phyloP scores from a whole-genome alignment of 2,797 vertebrate species.

The Oryzias dopingdopingensis region DNA sequence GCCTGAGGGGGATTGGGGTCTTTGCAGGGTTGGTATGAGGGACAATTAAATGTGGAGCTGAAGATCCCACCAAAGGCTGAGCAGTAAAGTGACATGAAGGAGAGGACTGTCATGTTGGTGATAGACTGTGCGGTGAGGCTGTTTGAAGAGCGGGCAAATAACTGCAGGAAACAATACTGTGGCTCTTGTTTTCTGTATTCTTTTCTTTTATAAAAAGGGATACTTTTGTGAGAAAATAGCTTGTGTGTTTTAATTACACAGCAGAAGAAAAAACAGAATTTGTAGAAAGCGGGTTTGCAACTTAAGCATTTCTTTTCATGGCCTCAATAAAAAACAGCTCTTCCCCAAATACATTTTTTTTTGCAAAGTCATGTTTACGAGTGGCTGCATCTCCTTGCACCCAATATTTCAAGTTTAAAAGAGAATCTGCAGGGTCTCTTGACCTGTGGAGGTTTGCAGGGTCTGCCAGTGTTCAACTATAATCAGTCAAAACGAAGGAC shows the following conservation, averaged over 20 bases:
- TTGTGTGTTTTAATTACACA: slow-evolving; percentile 15
- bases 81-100: slow-evolving; percentile 26
- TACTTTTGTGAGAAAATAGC: slow-evolving; percentile 15
- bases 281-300: not conserved
- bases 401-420: slow-evolving; percentile 32
- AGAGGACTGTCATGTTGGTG: not conserved
- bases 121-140: slow-evolving; percentile 17
- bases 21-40: slow-evolving; percentile 34
- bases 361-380: slow-evolving; percentile 15
- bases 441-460: slow-evolving; percentile 39
- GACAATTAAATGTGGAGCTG: slow-evolving; percentile 28
- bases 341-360: slow-evolving; percentile 16
- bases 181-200: slow-evolving; percentile 23
- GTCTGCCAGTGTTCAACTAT: slow-evolving; percentile 61
- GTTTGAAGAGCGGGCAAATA: slow-evolving; percentile 35
- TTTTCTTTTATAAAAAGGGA: slow-evolving; percentile 23
- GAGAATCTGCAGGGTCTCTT: slow-evolving; percentile 25
- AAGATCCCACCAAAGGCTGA: slow-evolving; percentile 54
- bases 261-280: slow-evolving; percentile 24
- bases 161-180: slow-evolving; percentile 16
- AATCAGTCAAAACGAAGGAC: slow-evolving; percentile 55
- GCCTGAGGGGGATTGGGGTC: slow-evolving; percentile 45
- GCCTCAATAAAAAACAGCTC: not conserved
- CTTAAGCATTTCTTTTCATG: slow-evolving; percentile 6
- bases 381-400: slow-evolving; percentile 19